Conservation (phyloP, 2,888 invertebrate species). For the Leucoptera coffeella region DNA sequence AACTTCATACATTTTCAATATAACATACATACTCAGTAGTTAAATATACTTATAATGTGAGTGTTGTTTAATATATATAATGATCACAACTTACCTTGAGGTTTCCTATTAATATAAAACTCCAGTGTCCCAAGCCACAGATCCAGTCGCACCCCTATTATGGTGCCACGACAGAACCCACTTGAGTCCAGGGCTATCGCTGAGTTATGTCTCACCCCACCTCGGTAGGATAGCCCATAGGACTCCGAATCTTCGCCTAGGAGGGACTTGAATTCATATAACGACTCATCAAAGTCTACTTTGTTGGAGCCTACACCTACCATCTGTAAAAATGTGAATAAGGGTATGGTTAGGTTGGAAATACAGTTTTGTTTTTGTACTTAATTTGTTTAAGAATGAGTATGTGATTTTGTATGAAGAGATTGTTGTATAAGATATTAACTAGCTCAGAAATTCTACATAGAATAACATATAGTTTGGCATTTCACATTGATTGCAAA, state of each 20-base stretch:
- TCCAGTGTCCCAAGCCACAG: slow-evolving; percentile 77
- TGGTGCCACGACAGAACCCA: slow-evolving; percentile 68
- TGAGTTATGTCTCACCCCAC: slow-evolving; percentile 60
- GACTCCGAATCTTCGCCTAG: slow-evolving; percentile 74
- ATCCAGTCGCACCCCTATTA: slow-evolving; percentile 78
- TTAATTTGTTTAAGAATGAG: too few species aligned
- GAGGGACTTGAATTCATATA: slow-evolving; percentile 68
- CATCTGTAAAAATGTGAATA: slow-evolving; percentile 79
- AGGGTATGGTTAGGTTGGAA: too few species aligned
- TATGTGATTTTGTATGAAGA: too few species aligned
- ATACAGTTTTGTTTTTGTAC: too few species aligned
- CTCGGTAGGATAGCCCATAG: slow-evolving; percentile 82
- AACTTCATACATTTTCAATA: too few species aligned
- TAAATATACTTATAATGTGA: too few species aligned
- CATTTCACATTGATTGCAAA: too few species aligned
- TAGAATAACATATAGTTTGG: too few species aligned
- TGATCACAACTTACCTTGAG: slow-evolving; percentile 59
- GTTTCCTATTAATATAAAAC: slow-evolving; percentile 73
- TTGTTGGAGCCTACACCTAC: slow-evolving; percentile 80
- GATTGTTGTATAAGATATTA: too few species aligned
- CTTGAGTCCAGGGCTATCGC: slow-evolving; percentile 40
- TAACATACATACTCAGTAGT: too few species aligned
- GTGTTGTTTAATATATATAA: too few species aligned
- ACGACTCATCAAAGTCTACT: slow-evolving; percentile 55
- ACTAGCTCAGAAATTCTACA: too few species aligned